Conservation (phyloP, 2,888 invertebrate genomes). For the Eupithecia tripunctaria region DNA sequence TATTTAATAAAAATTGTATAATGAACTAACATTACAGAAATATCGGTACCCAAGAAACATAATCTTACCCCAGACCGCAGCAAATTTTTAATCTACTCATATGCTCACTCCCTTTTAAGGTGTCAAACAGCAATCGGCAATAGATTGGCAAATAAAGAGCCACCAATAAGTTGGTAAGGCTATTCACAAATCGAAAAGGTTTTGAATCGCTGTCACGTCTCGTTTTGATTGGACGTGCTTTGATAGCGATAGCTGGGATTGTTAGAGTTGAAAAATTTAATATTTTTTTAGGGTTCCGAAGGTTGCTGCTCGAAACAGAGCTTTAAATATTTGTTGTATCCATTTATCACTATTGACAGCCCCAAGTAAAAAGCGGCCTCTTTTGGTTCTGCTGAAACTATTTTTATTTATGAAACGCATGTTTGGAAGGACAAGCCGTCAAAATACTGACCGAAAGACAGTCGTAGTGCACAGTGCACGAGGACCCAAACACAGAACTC, state of each 20-base stretch:
- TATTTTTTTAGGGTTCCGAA: slow-evolving; percentile 61
- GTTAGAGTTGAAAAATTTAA: slow-evolving; percentile 76
- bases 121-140: slow-evolving; percentile 76
- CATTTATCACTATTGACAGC: no score
- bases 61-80: neutral
- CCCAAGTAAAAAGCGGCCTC: no score
- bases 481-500: neutral
- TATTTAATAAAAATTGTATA: no score
- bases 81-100: no score
- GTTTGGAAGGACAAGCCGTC: no score
- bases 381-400: no score
- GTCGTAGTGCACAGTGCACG: neutral
- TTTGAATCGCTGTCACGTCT: slow-evolving; percentile 82
- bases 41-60: neutral
- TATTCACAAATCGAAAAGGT: slow-evolving; percentile 80
- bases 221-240: slow-evolving; percentile 84
- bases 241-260: slow-evolving; percentile 82
- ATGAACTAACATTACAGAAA: neutral
- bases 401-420: no score
- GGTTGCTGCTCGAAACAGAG: neutral
- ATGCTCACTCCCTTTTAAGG: slow-evolving; percentile 58
- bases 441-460: neutral
- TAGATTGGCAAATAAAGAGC: slow-evolving; percentile 73
- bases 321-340: neutral
- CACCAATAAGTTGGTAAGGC: slow-evolving; percentile 80